Percentiles rank a stretch among this genome's conserved stretches.
Conservation (phyloP, 2,888 invertebrate species). For the Dolichopus griseipennis region DNA sequence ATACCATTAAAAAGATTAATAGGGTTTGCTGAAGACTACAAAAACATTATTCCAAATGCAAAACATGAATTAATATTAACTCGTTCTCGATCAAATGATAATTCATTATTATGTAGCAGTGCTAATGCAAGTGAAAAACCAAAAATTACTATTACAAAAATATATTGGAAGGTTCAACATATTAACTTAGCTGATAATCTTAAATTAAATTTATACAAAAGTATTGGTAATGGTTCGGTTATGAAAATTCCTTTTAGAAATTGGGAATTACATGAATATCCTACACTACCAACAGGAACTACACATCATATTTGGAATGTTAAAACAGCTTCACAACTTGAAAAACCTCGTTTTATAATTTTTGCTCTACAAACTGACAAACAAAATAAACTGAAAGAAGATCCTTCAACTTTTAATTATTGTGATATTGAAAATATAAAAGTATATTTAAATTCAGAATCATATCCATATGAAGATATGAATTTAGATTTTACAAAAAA, state of each 20-base stretch:
- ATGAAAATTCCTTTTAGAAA: slow-evolving; percentile 27
- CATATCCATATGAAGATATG: slow-evolving; percentile 33
- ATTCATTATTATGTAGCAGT: slow-evolving; percentile 20
- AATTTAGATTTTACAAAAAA: slow-evolving; percentile 28
- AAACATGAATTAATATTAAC: slow-evolving; percentile 35
- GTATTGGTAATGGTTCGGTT: slow-evolving; percentile 9
- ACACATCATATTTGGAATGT: slow-evolving; percentile 32
- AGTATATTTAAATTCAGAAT: slow-evolving; percentile 32
- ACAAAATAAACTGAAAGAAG: slow-evolving; percentile 27
- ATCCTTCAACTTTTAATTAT: slow-evolving; percentile 24
- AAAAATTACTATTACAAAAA: slow-evolving; percentile 22
- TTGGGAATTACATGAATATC: slow-evolving; percentile 37
- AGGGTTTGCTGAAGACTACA: slow-evolving; percentile 35
- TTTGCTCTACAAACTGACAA: slow-evolving; percentile 35
- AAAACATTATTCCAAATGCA: slow-evolving; percentile 33
- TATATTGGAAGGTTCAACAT: slow-evolving; percentile 25
- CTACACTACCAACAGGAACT: slow-evolving; percentile 27
- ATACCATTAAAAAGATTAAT: slow-evolving; percentile 29
- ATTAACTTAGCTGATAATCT: slow-evolving; percentile 25
- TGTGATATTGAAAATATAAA: slow-evolving; percentile 33
- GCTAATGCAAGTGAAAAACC: slow-evolving; percentile 18
- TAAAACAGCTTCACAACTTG: slow-evolving; percentile 31
- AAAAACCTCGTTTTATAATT: slow-evolving; percentile 37
- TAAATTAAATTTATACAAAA: slow-evolving; percentile 24
- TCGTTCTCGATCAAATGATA: slow-evolving; percentile 28